These are phyloP conservation scores for Elmis aenea DNA, from an alignment of 2,888 invertebrate genomes.

Conservation along the genomic window DNA sequence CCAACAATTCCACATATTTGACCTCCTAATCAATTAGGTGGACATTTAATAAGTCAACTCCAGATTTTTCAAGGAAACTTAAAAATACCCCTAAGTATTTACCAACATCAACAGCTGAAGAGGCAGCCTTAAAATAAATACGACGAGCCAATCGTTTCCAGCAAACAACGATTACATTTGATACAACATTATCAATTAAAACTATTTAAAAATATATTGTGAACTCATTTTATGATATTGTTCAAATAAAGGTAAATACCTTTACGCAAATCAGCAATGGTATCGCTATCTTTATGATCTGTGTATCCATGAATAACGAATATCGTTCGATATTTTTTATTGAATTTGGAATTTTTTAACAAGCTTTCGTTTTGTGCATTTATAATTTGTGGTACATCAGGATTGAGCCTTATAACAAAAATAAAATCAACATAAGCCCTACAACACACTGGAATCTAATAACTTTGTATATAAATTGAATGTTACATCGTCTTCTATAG, in stretches of 20 bases:
- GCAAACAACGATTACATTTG: conserved; percentile 11
- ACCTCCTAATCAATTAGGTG: conserved; percentile 13
- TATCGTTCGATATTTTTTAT: conserved; percentile 8
- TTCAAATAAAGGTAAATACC: conserved; percentile 9
- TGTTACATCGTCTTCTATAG: conserved; percentile 11
- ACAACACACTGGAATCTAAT: too few relatives aligned
- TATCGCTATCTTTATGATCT: conserved; percentile 17
- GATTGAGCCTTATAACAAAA: too few relatives aligned
- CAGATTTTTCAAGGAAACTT: conserved; percentile 1
- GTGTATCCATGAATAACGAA: conserved; percentile 21
- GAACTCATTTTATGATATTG: conserved; percentile 1
- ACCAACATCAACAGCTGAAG: conserved; percentile 2
- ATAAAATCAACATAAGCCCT: too few relatives aligned
- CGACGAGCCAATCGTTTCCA: conserved; percentile 11
- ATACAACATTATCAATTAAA: conserved; percentile 6
- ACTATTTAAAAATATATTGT: too few relatives aligned
- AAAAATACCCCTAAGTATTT: conserved; percentile 4
- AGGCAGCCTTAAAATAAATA: conserved; percentile 6
- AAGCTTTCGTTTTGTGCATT: too few relatives aligned
- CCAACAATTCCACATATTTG: conserved; percentile 10
- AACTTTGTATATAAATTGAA: conserved; percentile 17
- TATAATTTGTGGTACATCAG: too few relatives aligned
- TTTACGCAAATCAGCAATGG: conserved; percentile 10
- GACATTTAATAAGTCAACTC: conserved; percentile 6
- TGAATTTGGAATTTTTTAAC: conserved; percentile 11